phyloP scores from a whole-genome alignment of 2,113 vertebrate species.

The Silurus asotus region DNA sequence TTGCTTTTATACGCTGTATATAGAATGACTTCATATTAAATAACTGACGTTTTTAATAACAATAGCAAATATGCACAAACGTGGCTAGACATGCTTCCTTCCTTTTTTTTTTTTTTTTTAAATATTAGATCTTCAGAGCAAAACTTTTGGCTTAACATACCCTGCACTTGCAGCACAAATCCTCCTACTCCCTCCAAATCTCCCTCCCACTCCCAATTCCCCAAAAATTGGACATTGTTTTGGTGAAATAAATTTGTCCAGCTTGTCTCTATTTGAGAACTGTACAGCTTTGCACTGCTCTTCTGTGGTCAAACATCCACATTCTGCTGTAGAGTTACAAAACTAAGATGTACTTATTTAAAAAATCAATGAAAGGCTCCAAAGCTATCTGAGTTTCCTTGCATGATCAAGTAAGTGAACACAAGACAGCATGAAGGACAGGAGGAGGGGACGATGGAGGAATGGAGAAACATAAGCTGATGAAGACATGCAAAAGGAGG shows the following conservation, averaged over 20 bases:
- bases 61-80: not conserved
- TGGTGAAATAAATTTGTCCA: not conserved
- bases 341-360: conserved; percentile 2
- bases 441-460: conserved; percentile 26
- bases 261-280: not conserved
- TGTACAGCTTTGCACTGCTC: not conserved
- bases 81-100: not conserved
- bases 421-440: conserved; percentile 30
- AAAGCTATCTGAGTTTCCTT: conserved; percentile 12
- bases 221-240: not conserved
- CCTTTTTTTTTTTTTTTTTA: too few species aligned
- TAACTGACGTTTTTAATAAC: not conserved
- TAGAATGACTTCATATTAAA: not conserved
- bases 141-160: not conserved
- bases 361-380: conserved; percentile 65
- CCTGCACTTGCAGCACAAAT: not conserved
- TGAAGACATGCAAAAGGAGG: conserved; percentile 36
- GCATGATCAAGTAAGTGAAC: conserved; percentile 20
- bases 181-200: not conserved
- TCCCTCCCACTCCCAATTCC: not conserved
- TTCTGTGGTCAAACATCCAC: not conserved
- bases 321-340: conserved; percentile 53
- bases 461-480: conserved; percentile 50
- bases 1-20: not conserved
- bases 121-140: not conserved